Percentiles rank a stretch among this genome's conserved stretches.
Evolutionary conservation across 2,113 vertebrate species (phyloP).

Genomic region (Plecotus auritus): DNA sequence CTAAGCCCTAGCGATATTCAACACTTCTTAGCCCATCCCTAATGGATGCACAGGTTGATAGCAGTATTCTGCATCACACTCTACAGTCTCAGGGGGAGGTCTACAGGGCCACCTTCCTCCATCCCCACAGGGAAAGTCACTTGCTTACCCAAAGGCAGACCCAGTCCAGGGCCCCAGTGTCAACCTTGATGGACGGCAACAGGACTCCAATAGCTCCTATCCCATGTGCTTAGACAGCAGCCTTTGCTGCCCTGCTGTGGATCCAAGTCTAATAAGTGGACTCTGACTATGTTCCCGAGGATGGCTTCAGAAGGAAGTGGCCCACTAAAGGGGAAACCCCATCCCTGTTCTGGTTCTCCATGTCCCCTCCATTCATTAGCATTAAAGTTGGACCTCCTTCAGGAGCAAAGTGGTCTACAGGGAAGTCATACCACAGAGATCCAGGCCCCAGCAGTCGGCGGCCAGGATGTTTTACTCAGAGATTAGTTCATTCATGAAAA

Average conservation of each 20-base stretch:
- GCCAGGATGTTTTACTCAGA: not conserved
- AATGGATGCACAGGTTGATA: not conserved
- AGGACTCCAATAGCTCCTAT: not conserved
- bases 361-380: not conserved
- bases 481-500: not conserved
- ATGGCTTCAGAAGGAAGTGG: not conserved
- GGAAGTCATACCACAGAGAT: not conserved
- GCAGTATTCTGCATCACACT: not conserved
- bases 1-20: not conserved
- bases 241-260: not conserved
- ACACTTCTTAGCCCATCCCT: not conserved
- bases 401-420: not conserved
- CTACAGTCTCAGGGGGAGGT: not conserved
- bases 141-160: not conserved
- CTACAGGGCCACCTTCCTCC: not conserved
- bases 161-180: not conserved
- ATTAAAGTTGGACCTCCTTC: not conserved
- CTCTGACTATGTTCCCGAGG: not conserved
- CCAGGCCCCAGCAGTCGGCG: not conserved
- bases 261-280: not conserved
- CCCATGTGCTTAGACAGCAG: not conserved
- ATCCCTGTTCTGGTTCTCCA: not conserved
- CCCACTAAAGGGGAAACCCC: not conserved
- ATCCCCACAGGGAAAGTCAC: not conserved
- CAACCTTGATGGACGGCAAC: not conserved